Base-by-base conservation (phyloP, 2,113 vertebrate genomes). In the Amazona guildingii region DNA sequence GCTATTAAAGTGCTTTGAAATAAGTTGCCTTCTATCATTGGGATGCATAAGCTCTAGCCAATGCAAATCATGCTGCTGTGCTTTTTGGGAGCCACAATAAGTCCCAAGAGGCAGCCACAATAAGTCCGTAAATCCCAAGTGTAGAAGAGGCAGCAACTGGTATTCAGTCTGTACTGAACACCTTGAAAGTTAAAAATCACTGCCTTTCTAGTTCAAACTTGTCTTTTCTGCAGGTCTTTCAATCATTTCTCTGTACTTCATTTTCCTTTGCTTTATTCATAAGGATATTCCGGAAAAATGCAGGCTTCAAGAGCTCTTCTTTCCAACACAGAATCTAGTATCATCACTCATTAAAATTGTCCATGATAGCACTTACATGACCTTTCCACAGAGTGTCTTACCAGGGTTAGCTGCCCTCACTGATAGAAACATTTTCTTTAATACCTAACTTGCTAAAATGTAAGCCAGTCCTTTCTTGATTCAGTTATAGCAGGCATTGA, bases 401-500 rank as follows among this genome's bases (percentile, higher is more conserved):
- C 82, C 46, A 54, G 59, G 24, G 29, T 74, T 19, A 48, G 39
- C 54, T 61, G 35, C 67, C 43, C 35, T 73, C 33, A 1, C 37
- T 10, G 20, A 54, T 31, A 8, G 54, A 68, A 81, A 4, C 17
- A 1, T 46, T 46, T 44, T 23, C 61, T 31, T 62, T 37, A 55
- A 23, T 19, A 33, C 41, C 41, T 11, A n/a, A 35, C 20, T 35
- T 54, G 29, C 17, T 68, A 12, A 43, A 55, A 62, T 19, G 10
- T 35, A 39, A 80, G 24, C 11, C n/a, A 17, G 2, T 18, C 46
- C 3, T 29, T 67, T 52, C 46, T 41, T 9, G 33, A 9, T 46
- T 31, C 6, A 0, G 17, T n/a, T 11, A 1, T 3, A 63, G 41
- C 17, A 0, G 49, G 31, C 28, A 17, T 3, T 17, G 59, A 44